Conservation (phyloP, 2,113 vertebrate genomes). For the Aspiorhynchus laticeps region DNA sequence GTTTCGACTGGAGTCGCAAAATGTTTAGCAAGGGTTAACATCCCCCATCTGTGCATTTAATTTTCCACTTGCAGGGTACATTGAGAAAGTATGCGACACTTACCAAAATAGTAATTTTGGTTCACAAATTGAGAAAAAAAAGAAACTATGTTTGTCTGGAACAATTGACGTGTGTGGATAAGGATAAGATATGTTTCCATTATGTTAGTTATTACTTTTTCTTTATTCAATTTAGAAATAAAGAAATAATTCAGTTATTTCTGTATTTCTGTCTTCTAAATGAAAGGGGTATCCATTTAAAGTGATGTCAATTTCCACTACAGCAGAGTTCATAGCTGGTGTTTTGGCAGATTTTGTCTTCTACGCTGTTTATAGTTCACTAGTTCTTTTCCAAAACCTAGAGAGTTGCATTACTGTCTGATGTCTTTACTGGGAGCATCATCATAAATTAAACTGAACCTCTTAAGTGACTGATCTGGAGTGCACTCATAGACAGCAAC, state of each 20-base stretch:
- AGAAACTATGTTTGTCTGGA: background rate
- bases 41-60: constrained; percentile 27
- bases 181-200: constrained; percentile 45
- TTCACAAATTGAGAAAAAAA: constrained; percentile 34
- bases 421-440: background rate
- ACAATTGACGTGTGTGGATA: constrained; percentile 6
- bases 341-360: constrained; percentile 29
- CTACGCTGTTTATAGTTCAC: constrained; percentile 2
- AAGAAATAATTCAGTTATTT: background rate
- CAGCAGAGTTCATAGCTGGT: constrained; percentile 18
- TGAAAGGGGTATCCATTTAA: background rate
- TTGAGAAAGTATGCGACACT: constrained; percentile 30
- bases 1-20: background rate
- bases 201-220: constrained; percentile 34
- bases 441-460: background rate
- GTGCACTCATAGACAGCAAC: background rate
- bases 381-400: constrained; percentile 12
- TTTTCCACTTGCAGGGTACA: constrained; percentile 44
- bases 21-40: constrained; percentile 35
- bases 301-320: constrained; percentile 30
- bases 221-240: constrained; percentile 36
- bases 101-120: constrained; percentile 38
- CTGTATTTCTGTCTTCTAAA: constrained; percentile 28
- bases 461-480: background rate
- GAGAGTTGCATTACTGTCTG: background rate